A percentile compares a stretch with the other conserved stretches of the same genome.
Conservation (phyloP, 2,888 invertebrate genomes). For the Apamea epomidion region DNA sequence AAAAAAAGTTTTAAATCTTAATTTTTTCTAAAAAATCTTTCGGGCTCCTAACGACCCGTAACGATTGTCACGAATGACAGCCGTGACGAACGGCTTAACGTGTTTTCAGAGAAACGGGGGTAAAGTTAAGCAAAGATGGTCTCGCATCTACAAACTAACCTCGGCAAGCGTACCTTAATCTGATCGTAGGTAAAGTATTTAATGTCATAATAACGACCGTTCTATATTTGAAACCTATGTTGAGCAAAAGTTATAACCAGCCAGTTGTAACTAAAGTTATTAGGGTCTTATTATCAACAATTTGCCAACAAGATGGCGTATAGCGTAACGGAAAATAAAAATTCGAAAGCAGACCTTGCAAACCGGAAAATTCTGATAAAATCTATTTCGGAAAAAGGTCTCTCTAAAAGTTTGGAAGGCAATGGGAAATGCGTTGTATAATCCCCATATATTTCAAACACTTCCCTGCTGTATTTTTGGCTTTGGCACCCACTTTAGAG, state of each 20-base stretch:
- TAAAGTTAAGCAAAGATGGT: background rate
- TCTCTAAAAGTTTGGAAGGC: constrained; percentile 9
- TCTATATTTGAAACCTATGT: background rate
- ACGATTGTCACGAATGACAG: background rate
- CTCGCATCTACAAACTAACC: background rate
- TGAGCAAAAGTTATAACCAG: constrained; percentile 5
- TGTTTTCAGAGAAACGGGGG: too few species aligned
- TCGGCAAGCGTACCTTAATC: too few species aligned
- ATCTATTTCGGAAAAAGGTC: constrained; percentile 1
- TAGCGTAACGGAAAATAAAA: constrained; percentile 19
- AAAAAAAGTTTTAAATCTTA: background rate
- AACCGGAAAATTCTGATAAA: constrained; percentile 14
- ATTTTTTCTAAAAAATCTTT: background rate
- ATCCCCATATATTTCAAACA: constrained; percentile 12
- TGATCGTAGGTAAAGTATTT: background rate
- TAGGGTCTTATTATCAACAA: constrained; percentile 29
- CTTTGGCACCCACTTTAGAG: background rate
- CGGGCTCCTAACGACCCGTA: background rate
- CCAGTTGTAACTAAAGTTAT: constrained; percentile 35
- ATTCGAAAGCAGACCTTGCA: background rate
- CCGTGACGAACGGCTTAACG: background rate
- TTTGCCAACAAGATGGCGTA: constrained; percentile 16
- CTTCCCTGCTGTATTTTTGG: background rate
- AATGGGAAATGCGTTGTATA: background rate
- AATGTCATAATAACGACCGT: background rate